Base-by-base conservation (phyloP, 1,140 invertebrate species). In the Papilio aristodemus region DNA sequence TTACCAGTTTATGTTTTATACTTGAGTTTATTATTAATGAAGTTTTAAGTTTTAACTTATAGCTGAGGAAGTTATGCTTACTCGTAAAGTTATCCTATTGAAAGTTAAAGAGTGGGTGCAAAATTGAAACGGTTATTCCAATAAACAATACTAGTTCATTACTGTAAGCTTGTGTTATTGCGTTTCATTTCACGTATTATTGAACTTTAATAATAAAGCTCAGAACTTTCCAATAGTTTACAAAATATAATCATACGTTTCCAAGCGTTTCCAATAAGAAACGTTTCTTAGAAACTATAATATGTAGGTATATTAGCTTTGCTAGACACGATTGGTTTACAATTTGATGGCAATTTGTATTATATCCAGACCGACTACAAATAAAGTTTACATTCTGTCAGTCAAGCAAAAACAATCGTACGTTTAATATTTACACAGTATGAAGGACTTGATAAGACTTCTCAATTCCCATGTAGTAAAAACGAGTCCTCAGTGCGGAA, bases 121-220 rank as follows among this genome's bases (percentile, higher is more conserved):
- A 54, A 54, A 19, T 54, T 25, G 46, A 54, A 43, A 5, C 41
- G 19, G 19, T 54, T 54, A 54, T 4, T 22, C 10, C 10, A 54
- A 54, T 54, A 54, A 54, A 25, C 46, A 54, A 54, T 25, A 6
- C 41, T 8, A 25, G 0, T 11, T 54, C 11, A 54, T 9, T 50
- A 50, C 17, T 46, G 14, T 54, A 54, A 54, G 19, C 46, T 54
- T 0, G 0, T 54, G 17, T 7, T 54, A 25, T 25, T 54, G 9
- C 43, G 11, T 54, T 54, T 54, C 17, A 22, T 43, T 7, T 43
- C 41, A 14, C 17, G 46, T 54, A 13, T 54, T 54, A 22, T 25
- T 54, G 22, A 54, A 54, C 46, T 54, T 54, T 54, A 54, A 22
- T 54, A 54, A 54, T 54, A 22, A 46, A 22, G 19, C 46, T 54